Percentiles rank a stretch among this genome's conserved stretches.
These are phyloP conservation scores for Zoanthus solanderi DNA, from an alignment of 92 coral and sea anemone species.

Conservation along the genomic window DNA sequence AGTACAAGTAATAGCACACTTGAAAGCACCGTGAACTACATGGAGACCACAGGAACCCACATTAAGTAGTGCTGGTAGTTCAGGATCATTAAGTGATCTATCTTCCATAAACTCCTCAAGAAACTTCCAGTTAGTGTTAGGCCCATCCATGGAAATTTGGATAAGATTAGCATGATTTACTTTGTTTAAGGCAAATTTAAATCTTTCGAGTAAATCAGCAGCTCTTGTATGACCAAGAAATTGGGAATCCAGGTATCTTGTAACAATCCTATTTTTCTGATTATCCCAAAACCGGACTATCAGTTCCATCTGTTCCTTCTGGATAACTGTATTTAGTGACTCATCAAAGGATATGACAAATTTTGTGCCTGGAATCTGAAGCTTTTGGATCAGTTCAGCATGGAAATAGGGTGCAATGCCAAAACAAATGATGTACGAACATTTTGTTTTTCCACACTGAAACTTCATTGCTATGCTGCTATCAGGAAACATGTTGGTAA, in stretches of 20 bases:
- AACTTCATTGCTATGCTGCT: slow-evolving; percentile 29
- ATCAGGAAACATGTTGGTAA: slow-evolving; percentile 48
- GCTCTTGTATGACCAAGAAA: slow-evolving; percentile 15
- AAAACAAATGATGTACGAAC: slow-evolving; percentile 17
- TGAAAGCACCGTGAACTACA: slow-evolving; percentile 17
- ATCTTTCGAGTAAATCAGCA: not conserved
- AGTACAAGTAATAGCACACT: not conserved
- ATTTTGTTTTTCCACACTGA: slow-evolving; percentile 35
- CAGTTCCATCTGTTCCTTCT: not conserved
- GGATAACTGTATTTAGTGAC: slow-evolving; percentile 1
- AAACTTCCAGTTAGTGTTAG: slow-evolving; percentile 5
- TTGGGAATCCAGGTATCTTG: slow-evolving; percentile 8
- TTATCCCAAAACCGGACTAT: not conserved
- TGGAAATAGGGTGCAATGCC: not conserved
- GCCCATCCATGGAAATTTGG: slow-evolving; percentile 7
- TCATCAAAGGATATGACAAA: not conserved
- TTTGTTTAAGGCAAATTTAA: not conserved
- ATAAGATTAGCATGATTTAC: not conserved
- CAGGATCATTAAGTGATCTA: slow-evolving; percentile 5
- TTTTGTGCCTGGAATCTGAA: not conserved
- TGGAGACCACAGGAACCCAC: not conserved
- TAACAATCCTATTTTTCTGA: not conserved
- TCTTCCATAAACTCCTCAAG: not conserved
- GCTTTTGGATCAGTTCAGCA: not conserved
- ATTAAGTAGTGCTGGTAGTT: not conserved